phyloP scores from a whole-genome alignment of 2,113 vertebrate species.

The Mirza zaza region DNA sequence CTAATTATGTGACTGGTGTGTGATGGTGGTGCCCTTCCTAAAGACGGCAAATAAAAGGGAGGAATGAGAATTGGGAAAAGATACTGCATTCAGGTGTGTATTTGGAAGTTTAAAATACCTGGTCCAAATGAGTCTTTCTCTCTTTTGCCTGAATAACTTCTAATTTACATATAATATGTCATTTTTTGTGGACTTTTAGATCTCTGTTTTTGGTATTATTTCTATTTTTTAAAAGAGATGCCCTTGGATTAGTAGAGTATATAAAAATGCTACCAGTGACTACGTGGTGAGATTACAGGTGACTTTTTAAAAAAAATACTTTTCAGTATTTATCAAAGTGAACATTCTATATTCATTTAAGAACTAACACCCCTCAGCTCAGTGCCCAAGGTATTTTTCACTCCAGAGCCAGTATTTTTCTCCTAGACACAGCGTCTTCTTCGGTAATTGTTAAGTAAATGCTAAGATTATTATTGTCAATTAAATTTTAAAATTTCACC shows the following conservation, averaged over 20 bases:
- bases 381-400: not conserved
- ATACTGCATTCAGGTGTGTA: not conserved
- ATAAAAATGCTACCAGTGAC: not conserved
- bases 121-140: not conserved
- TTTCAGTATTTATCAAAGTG: not conserved
- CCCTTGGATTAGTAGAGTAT: not conserved
- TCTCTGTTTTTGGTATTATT: not conserved
- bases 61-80: not conserved
- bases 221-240: not conserved
- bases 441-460: not conserved
- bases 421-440: not conserved
- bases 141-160: not conserved
- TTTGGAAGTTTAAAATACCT: not conserved
- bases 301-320: not conserved
- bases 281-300: not conserved
- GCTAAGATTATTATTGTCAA: not conserved
- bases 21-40: not conserved
- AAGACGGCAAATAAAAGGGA: not conserved
- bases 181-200: not conserved
- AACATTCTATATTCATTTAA: not conserved
- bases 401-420: not conserved
- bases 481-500: conserved; percentile 1
- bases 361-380: not conserved
- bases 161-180: not conserved
- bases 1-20: not conserved